phyloP scores from a whole-genome alignment of 2,113 vertebrate species.

The Aphelocoma coerulescens region DNA sequence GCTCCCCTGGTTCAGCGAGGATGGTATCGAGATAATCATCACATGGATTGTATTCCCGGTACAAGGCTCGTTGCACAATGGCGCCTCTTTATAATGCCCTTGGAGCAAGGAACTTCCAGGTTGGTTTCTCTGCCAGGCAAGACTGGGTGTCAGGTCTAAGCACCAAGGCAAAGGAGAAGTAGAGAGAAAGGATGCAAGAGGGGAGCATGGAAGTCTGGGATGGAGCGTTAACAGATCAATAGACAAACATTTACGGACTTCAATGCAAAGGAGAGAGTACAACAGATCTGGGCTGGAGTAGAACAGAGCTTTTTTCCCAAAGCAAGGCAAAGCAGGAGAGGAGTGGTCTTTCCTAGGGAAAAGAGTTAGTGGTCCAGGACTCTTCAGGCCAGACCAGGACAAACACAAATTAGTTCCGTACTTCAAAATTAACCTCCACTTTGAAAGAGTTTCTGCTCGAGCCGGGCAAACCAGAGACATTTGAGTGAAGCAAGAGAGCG shows the following conservation, averaged over 20 bases:
- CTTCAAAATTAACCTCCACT: neutral
- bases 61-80: constrained; percentile 16
- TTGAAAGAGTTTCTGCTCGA: neutral
- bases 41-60: neutral
- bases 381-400: neutral
- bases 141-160: neutral
- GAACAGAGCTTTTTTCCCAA: neutral
- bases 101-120: constrained; percentile 39
- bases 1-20: constrained; percentile 16
- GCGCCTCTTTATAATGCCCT: constrained; percentile 14
- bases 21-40: constrained; percentile 44
- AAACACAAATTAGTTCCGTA: neutral
- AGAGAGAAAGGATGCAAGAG: neutral
- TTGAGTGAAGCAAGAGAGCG: neutral
- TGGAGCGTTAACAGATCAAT: neutral
- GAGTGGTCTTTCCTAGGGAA: neutral
- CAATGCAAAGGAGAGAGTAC: neutral
- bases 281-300: neutral
- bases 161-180: neutral
- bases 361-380: neutral
- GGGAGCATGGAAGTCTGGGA: neutral
- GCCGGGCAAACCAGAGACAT: neutral
- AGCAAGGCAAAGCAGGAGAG: neutral
- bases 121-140: neutral
- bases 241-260: neutral